Conservation (phyloP, 2,797 vertebrate genomes). For the Thamnophis elegans region DNA sequence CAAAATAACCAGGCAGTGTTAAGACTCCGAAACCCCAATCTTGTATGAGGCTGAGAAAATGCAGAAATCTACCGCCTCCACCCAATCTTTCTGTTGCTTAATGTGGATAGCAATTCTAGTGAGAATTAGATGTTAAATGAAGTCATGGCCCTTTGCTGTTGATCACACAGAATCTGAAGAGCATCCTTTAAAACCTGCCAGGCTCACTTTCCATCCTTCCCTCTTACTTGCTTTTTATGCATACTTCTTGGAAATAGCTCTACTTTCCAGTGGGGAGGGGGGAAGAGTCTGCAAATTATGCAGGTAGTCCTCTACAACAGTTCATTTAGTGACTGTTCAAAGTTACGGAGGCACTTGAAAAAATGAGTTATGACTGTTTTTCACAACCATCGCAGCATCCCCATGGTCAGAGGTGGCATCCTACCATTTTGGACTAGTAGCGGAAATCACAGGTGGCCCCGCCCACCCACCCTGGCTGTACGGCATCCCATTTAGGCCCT, state of each 20-base stretch:
- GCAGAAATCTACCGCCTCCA: background rate
- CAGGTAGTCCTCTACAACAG: background rate
- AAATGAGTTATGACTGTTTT: background rate
- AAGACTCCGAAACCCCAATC: background rate
- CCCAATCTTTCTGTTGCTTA: background rate
- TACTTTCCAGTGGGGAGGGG: background rate
- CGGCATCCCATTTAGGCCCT: too few relatives aligned
- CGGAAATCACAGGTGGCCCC: too few relatives aligned
- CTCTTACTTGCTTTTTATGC: background rate
- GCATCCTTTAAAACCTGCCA: background rate
- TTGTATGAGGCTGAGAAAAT: conserved; percentile 11
- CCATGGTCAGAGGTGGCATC: background rate
- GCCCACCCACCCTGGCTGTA: too few relatives aligned
- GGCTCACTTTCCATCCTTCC: background rate
- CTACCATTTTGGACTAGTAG: too few relatives aligned
- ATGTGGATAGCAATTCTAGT: background rate
- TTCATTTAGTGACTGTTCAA: background rate
- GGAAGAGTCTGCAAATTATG: background rate
- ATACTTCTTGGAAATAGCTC: background rate
- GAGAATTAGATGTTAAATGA: conserved; percentile 30
- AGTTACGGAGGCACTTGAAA: background rate
- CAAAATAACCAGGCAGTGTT: background rate
- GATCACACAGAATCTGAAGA: background rate
- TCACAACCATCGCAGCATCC: background rate
- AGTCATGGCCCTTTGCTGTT: background rate